Conservation (phyloP, 2,797 vertebrate genomes). For the Percopsis omiscomaycus region DNA sequence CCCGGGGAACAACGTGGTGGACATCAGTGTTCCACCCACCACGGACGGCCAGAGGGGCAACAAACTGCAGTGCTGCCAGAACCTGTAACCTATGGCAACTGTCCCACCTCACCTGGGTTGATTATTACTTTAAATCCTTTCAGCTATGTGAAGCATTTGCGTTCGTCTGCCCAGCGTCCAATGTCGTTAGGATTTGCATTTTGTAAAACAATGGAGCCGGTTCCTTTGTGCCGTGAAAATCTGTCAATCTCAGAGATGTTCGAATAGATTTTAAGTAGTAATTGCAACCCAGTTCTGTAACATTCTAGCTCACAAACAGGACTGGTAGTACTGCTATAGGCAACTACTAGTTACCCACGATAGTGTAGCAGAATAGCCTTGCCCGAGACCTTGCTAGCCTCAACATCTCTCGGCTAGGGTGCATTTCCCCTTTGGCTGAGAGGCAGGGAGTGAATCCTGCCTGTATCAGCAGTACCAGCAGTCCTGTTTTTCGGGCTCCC, state of each 20-base stretch:
- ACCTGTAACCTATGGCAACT: conserved; percentile 84
- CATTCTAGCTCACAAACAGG: conserved; percentile 61
- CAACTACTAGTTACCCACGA: conserved; percentile 30
- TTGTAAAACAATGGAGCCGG: conserved; percentile 47
- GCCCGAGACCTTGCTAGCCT: conserved; percentile 39
- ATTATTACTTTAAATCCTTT: conserved; percentile 69
- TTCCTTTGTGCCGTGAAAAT: conserved; percentile 37
- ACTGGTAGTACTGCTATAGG: conserved; percentile 50
- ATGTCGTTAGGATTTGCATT: conserved; percentile 53
- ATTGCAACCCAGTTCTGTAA: conserved; percentile 63
- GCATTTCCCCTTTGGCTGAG: neutral
- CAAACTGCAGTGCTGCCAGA: conserved; percentile 98
- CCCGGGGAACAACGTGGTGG: conserved; percentile 95
- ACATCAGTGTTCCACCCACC: conserved; percentile 96
- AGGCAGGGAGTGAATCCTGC: conserved; percentile 36
- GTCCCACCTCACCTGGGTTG: conserved; percentile 60
- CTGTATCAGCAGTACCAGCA: conserved; percentile 56
- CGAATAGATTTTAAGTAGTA: conserved; percentile 65
- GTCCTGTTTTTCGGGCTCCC: conserved; percentile 65
- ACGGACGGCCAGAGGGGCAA: conserved; percentile 91
- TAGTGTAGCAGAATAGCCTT: conserved; percentile 43
- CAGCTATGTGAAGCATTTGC: conserved; percentile 35
- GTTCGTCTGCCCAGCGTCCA: conserved; percentile 47
- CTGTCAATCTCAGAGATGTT: conserved; percentile 42
- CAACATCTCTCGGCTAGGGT: conserved; percentile 14